These are phyloP conservation scores for Halcyon smyrnensis DNA, from an alignment of 2,797 vertebrate species.

Conservation along the genomic window DNA sequence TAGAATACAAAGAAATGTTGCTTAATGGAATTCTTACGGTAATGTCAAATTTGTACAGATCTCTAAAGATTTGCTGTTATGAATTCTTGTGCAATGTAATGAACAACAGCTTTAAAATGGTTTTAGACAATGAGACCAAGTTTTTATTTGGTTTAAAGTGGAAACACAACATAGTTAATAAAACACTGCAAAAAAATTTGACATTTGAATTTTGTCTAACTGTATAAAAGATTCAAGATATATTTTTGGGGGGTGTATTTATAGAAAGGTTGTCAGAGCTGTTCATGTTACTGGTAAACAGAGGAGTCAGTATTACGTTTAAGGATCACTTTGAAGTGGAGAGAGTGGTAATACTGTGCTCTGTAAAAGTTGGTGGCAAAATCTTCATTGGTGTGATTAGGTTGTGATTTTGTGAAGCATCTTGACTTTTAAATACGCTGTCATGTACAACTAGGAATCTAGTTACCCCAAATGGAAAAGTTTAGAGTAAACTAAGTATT, in stretches of 20 bases:
- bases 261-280: neutral
- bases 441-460: neutral
- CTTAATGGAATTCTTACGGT: conserved; percentile 13
- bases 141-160: neutral
- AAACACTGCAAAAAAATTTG: neutral
- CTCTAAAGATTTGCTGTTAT: conserved; percentile 19
- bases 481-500: rapidly evolving
- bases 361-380: neutral
- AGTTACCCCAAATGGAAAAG: neutral
- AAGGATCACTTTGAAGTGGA: neutral
- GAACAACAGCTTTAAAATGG: neutral
- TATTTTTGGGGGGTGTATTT: rapidly evolving
- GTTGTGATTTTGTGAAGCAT: neutral
- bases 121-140: neutral
- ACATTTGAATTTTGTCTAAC: neutral
- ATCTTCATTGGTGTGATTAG: neutral
- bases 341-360: neutral
- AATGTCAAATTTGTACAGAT: conserved; percentile 28
- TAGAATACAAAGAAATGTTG: conserved; percentile 28
- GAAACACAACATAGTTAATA: neutral
- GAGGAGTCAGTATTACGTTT: neutral
- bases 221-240: neutral
- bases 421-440: neutral
- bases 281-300: neutral
- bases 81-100: conserved; percentile 1